A percentile compares a stretch with the other conserved stretches of the same genome.
These are phyloP conservation scores for Meteorus colon DNA, from an alignment of 2,888 invertebrate species.

Conservation along the genomic window DNA sequence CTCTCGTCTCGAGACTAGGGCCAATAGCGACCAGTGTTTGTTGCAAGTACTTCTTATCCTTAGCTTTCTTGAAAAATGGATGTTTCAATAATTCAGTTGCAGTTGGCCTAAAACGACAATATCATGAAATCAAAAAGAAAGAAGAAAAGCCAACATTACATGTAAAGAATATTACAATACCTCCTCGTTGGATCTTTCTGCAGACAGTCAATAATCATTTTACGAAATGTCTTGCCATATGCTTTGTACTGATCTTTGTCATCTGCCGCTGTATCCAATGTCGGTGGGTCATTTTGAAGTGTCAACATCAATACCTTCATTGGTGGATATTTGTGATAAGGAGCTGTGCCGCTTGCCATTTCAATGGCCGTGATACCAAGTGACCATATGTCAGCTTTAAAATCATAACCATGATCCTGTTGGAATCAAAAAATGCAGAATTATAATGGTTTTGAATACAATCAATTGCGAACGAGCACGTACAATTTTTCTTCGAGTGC, in stretches of 20 bases:
- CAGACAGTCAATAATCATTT: constrained; percentile 96
- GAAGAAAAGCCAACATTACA: not conserved
- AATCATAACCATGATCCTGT: constrained; percentile 97
- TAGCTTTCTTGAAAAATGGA: constrained; percentile 98
- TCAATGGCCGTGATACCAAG: constrained; percentile 98
- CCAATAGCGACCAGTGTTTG: constrained; percentile 90
- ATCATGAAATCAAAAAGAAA: not conserved
- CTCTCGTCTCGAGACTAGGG: constrained; percentile 91
- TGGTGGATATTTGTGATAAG: constrained; percentile 98
- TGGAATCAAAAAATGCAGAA: constrained; percentile 54
- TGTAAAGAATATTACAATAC: constrained; percentile 59
- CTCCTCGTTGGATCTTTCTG: constrained; percentile 96
- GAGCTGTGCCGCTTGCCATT: constrained; percentile 98
- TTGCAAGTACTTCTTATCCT: constrained; percentile 91
- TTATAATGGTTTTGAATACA: constrained; percentile 56
- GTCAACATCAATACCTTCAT: constrained; percentile 99
- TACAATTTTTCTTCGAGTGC: constrained; percentile 39
- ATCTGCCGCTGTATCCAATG: constrained; percentile 94
- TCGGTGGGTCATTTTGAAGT: constrained; percentile 97
- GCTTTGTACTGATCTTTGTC: constrained; percentile 98
- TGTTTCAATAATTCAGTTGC: constrained; percentile 97
- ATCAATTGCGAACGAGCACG: constrained; percentile 15
- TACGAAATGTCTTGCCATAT: constrained; percentile 97
- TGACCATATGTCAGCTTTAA: constrained; percentile 96
- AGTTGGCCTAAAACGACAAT: constrained; percentile 79